Evolutionary conservation across 2,888 invertebrate genomes (phyloP).

Genomic region (Torymus aiolomorphi): DNA sequence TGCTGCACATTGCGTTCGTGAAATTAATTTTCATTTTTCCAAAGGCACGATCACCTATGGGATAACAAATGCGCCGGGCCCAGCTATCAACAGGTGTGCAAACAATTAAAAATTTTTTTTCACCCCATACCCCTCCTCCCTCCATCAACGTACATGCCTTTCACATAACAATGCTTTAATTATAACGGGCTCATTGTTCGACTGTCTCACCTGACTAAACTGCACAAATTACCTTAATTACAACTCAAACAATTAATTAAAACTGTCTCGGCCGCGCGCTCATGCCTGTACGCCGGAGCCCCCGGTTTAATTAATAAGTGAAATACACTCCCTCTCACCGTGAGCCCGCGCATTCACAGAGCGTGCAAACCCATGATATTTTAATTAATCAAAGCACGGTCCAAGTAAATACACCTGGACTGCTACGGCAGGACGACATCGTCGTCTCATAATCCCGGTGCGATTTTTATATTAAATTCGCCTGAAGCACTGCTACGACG

Average conservation of each 20-base stretch:
- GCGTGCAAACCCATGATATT: not conserved
- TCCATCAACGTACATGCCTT: too few species aligned
- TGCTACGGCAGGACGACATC: too few species aligned
- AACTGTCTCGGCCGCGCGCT: not conserved
- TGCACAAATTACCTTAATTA: conserved; percentile 40
- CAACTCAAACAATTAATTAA: conserved; percentile 37
- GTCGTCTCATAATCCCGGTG: not conserved
- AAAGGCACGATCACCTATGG: too few species aligned
- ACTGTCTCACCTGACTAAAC: conserved; percentile 8
- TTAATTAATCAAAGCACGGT: conserved; percentile 25
- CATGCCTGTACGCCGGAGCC: not conserved
- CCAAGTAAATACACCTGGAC: not conserved
- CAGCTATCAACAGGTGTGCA: too few species aligned
- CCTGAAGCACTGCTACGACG: too few species aligned
- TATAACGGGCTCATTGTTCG: conserved; percentile 29
- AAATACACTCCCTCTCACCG: too few species aligned
- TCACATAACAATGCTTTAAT: conserved; percentile 39
- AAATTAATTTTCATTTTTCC: too few species aligned
- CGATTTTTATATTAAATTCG: conserved; percentile 10
- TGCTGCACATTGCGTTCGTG: too few species aligned
- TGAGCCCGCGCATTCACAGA: too few species aligned
- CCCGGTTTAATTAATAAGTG: conserved; percentile 36
- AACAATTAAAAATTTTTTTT: too few species aligned
- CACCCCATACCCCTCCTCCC: too few species aligned
- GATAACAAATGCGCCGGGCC: too few species aligned